Base-by-base conservation (phyloP, 2,888 invertebrate species). In the Tetragnatha montana region DNA sequence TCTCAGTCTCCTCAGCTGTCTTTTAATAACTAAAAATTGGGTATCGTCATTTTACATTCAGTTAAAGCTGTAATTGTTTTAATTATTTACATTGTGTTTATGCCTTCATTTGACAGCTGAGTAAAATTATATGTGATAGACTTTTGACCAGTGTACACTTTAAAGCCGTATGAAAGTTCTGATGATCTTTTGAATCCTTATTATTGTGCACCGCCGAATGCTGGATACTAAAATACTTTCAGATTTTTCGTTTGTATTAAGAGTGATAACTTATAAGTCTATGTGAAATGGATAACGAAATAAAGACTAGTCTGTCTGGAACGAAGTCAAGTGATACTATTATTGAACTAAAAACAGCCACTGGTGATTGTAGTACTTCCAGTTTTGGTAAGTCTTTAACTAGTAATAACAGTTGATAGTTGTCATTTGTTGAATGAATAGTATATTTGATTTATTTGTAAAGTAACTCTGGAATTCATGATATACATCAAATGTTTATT, bases 241-340 rank as follows among this genome's bases (percentile, higher is more conserved):
- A 2, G 35, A 35, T 35, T 35, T 35, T 35, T 35, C 35, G 35
- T 35, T 35, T 35, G 35, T 35, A 35, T 35, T 2, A 35, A 35
- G 35, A 35, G 35, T 1, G 35, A 35, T 35, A 35, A 35, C 35
- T 35, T 35, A 35, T 2, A 35, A 35, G 35, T 35, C 35, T 35
- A 35, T 35, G 35, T 35, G 35, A 68, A 8, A 88, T 88, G 88
- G 88, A 82, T 75, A 68, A 47, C 19, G 80, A 88, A 50, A 49
- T 51, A 8, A 88, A 76, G 70, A 60, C 81, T 49, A 84, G 69
- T 49, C 51, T 88, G 12, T 73, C 78, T 19, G 84, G 76, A 69
- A 88, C 88, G n/a, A 79, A 81, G 75, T 74, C 74, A 35, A 88
- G 84, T 75, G 88, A 88, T 74, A 84, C 88, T 47, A 80, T 88